These are phyloP conservation scores for Bubo bubo DNA, from an alignment of 2,113 vertebrate species.

Conservation along the genomic window DNA sequence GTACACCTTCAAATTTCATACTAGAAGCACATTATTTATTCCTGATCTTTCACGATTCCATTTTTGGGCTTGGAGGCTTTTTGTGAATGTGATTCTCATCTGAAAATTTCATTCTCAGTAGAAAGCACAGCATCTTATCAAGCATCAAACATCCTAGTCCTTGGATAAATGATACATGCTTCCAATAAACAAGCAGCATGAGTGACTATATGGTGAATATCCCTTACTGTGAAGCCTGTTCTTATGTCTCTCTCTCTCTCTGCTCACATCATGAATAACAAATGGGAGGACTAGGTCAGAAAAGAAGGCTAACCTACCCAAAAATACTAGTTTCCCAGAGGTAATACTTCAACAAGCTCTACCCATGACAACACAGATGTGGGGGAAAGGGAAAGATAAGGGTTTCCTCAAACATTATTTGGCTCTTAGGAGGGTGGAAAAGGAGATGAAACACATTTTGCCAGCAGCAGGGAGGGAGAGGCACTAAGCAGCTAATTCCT, in stretches of 20 bases:
- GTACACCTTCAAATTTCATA: not conserved
- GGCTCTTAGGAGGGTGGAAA: not conserved
- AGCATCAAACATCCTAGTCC: not conserved
- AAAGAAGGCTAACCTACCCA: not conserved
- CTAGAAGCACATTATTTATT: not conserved
- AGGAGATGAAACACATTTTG: not conserved
- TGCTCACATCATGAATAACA: not conserved
- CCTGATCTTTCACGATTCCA: not conserved
- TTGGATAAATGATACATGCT: not conserved
- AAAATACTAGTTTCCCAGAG: not conserved
- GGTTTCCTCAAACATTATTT: not conserved
- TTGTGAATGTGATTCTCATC: not conserved
- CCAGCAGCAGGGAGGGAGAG: not conserved
- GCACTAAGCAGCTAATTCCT: not conserved
- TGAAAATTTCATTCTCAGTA: not conserved
- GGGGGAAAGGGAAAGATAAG: not conserved
- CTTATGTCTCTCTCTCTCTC: not conserved
- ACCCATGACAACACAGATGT: not conserved
- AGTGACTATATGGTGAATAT: not conserved
- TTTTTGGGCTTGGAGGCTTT: not conserved
- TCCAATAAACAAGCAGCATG: not conserved
- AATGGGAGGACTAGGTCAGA: not conserved
- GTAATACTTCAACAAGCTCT: not conserved
- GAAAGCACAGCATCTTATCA: not conserved
- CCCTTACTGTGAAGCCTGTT: not conserved